These are phyloP conservation scores for Dicyrtomina minuta DNA, from an alignment of 2,888 invertebrate genomes.

Conservation along the genomic window DNA sequence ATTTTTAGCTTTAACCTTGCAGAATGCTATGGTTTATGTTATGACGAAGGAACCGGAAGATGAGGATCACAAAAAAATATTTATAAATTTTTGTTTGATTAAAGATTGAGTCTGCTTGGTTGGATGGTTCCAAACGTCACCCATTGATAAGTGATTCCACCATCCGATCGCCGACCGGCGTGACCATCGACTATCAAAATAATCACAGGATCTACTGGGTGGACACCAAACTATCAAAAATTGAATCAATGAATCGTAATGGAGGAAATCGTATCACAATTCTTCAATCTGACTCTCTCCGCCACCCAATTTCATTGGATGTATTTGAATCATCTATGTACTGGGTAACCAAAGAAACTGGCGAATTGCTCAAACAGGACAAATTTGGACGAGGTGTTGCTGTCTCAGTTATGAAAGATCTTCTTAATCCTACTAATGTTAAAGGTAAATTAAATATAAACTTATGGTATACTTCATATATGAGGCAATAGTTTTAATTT, in stretches of 20 bases:
- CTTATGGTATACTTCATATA: too few relatives aligned
- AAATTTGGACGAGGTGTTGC: conserved; percentile 96
- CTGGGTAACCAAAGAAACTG: conserved; percentile 88
- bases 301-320: conserved; percentile 83
- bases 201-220: conserved; percentile 92
- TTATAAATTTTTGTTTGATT: neutral
- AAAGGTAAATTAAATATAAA: conserved; percentile 64
- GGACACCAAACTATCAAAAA: conserved; percentile 86
- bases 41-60: neutral
- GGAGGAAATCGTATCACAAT: conserved; percentile 74
- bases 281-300: conserved; percentile 62
- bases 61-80: neutral
- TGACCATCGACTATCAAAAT: conserved; percentile 87
- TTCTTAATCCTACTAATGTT: conserved; percentile 82
- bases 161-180: conserved; percentile 81
- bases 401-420: conserved; percentile 75
- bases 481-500: too few relatives aligned
- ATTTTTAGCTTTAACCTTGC: neutral
- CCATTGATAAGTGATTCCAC: conserved; percentile 76
- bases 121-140: conserved; percentile 89
- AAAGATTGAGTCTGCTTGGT: conserved; percentile 86
- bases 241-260: conserved; percentile 81
- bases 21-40: neutral
- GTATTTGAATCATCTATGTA: conserved; percentile 90
- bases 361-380: conserved; percentile 84